Percentiles rank a stretch among this genome's conserved stretches.
phyloP scores from a whole-genome alignment of 1,140 invertebrate species.

The Meloidogyne chitwoodi region DNA sequence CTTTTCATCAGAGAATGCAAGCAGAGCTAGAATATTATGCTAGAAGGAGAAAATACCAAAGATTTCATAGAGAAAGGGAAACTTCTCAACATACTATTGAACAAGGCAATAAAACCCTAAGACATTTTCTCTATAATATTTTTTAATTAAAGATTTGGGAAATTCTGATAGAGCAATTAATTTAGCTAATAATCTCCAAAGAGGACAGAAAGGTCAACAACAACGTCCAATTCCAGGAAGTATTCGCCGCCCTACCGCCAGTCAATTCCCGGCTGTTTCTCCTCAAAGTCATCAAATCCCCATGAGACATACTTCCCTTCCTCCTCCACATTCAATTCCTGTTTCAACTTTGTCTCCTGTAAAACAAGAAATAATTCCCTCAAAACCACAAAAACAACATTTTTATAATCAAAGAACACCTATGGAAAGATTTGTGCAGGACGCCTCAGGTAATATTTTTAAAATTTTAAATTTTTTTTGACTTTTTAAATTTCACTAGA shows the following conservation, averaged over 20 bases:
- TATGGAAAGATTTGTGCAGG: conserved; percentile 3
- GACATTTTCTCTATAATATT: not conserved
- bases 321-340: not conserved
- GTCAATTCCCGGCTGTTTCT: conserved; percentile 9
- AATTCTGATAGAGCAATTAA: not conserved
- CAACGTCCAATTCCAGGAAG: not conserved
- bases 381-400: not conserved
- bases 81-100: conserved; percentile 27
- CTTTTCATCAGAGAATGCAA: conserved; percentile 49
- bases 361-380: not conserved
- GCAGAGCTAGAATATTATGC: conserved; percentile 47
- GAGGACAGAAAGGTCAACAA: not conserved
- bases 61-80: conserved; percentile 26
- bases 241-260: conserved; percentile 2
- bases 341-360: not conserved
- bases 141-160: not conserved
- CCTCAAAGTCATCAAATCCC: not conserved
- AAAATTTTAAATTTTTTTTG: not conserved
- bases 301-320: not conserved
- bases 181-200: not conserved
- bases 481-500: not conserved
- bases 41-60: conserved; percentile 38
- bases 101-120: not conserved
- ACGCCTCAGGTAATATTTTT: not conserved
- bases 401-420: not conserved